Conservation (phyloP, 2,888 invertebrate species). For the Phorcus lineatus region DNA sequence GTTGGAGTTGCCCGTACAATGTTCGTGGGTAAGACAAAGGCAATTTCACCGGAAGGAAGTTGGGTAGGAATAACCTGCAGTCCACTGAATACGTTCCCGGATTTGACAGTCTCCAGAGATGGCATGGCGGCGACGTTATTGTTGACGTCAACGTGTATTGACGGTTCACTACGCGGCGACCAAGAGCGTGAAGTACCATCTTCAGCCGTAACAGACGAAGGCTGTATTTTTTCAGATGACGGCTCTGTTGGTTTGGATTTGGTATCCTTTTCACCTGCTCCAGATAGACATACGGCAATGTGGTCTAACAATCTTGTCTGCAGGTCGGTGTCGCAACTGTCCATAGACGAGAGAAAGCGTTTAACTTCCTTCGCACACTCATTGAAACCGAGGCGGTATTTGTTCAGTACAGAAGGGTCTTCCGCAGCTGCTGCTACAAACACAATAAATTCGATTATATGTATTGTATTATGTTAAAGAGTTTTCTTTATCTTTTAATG, state of each 20-base stretch:
- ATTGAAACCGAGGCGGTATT: not conserved
- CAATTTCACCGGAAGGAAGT: not conserved
- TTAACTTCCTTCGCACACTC: not conserved
- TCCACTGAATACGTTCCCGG: not conserved
- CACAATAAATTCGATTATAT: too few species aligned
- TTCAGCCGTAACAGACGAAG: not conserved
- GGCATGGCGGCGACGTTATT: not conserved
- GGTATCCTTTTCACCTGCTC: not conserved
- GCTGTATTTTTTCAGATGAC: not conserved
- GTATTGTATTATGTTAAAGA: too few species aligned
- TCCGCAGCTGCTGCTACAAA: not conserved
- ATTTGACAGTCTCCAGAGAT: not conserved
- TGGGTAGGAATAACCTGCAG: not conserved
- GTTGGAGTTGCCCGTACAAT: not conserved
- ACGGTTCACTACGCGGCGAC: not conserved
- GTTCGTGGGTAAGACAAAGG: not conserved
- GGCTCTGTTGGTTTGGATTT: not conserved
- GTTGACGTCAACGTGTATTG: not conserved
- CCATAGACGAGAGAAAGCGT: not conserved
- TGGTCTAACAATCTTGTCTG: not conserved
- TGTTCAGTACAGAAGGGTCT: not conserved
- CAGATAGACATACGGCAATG: not conserved
- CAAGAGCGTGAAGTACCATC: not conserved
- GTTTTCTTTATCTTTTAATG: too few species aligned
- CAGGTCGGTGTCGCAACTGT: not conserved